These are phyloP conservation scores for Indri indri DNA, from an alignment of 2,113 vertebrate species.

Conservation along the genomic window DNA sequence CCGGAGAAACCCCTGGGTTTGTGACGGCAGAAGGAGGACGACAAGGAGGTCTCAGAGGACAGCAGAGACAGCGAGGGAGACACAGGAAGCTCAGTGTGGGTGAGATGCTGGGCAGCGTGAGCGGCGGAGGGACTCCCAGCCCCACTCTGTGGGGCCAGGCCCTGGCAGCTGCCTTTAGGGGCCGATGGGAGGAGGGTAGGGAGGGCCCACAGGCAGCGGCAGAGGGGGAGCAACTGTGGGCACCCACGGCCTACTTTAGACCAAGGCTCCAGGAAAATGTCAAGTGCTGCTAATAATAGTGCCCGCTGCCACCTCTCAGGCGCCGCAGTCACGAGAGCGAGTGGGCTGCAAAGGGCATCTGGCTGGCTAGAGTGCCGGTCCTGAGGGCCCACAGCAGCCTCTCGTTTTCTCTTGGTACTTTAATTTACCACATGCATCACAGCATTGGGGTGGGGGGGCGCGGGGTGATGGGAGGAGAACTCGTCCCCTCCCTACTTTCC, in stretches of 20 bases:
- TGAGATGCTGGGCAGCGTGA: no score
- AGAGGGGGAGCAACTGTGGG: background rate
- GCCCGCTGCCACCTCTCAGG: background rate
- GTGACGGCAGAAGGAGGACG: background rate
- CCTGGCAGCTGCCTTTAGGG: background rate
- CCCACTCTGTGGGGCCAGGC: background rate
- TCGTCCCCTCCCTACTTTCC: background rate
- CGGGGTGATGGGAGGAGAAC: fast-evolving
- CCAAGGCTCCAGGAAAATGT: constrained; percentile 37
- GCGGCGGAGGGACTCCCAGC: background rate
- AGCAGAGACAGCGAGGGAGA: background rate
- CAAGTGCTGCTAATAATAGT: constrained; percentile 61
- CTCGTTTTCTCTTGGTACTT: background rate
- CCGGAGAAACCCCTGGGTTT: background rate
- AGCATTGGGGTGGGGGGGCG: background rate
- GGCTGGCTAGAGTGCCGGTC: background rate
- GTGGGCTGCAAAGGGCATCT: background rate
- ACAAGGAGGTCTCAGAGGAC: background rate
- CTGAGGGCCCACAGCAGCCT: fast-evolving
- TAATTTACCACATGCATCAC: background rate
- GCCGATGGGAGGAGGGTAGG: background rate
- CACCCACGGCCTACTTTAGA: constrained; percentile 26
- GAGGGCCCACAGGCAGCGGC: background rate
- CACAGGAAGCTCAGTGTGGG: background rate
- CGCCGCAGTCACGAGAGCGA: background rate